Conservation (phyloP, 2,888 invertebrate species). For the Zele albiditarsus region DNA sequence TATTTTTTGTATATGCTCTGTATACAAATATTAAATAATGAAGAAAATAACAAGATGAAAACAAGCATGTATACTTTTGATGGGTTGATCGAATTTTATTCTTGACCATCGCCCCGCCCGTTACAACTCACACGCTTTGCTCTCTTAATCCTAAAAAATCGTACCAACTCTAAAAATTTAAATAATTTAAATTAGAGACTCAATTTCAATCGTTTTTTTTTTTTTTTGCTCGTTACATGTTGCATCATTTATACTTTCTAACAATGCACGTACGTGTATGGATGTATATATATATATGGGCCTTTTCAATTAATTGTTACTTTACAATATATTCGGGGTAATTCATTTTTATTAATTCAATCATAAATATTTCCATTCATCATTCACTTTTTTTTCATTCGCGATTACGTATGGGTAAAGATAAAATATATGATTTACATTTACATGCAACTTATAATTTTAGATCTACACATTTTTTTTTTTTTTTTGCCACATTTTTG, state of each 20-base stretch:
- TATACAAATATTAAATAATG: constrained; percentile 42
- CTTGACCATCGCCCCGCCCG: constrained; percentile 59
- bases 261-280: neutral
- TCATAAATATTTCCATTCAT: constrained; percentile 48
- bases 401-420: constrained; percentile 57
- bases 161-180: constrained; percentile 16
- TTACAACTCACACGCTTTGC: constrained; percentile 59
- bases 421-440: constrained; percentile 69
- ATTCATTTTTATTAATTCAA: constrained; percentile 55
- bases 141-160: constrained; percentile 32
- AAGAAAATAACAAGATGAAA: constrained; percentile 39
- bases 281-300: constrained; percentile 31
- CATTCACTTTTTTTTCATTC: neutral
- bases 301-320: constrained; percentile 53
- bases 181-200: constrained; percentile 28
- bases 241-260: neutral
- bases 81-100: constrained; percentile 44
- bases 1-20: constrained; percentile 30
- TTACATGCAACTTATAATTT: constrained; percentile 53
- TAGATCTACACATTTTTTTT: constrained; percentile 57
- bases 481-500: constrained; percentile 39
- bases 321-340: constrained; percentile 61
- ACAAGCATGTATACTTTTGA: constrained; percentile 36
- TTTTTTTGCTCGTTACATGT: constrained; percentile 10
- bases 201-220: constrained; percentile 35